Evolutionary conservation across 2,113 vertebrate species (phyloP).

Genomic region (Ceratotherium simum): DNA sequence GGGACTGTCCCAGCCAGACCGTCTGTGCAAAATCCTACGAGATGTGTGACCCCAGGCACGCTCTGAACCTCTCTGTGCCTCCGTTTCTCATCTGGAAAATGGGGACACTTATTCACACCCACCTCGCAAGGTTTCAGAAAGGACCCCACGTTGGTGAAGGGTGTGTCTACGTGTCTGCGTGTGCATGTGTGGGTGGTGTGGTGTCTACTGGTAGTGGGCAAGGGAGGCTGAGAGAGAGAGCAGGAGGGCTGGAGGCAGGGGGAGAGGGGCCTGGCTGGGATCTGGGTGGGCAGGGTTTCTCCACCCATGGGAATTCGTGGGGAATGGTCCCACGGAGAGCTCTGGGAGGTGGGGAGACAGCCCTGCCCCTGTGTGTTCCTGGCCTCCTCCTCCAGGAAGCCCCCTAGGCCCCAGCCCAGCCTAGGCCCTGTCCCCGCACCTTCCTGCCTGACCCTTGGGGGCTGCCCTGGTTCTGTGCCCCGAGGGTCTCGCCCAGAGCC

Average conservation of each 20-base stretch:
- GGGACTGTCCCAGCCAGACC: rapidly evolving
- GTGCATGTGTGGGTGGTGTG: no score
- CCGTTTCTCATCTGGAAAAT: neutral
- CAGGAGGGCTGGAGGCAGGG: no score
- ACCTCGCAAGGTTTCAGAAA: neutral
- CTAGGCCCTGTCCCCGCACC: neutral
- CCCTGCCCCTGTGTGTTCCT: neutral
- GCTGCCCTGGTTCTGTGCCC: neutral
- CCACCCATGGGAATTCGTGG: neutral
- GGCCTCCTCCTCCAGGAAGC: neutral
- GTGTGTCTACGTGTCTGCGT: neutral
- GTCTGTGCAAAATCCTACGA: neutral
- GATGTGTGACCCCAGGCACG: neutral
- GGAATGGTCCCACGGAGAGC: rapidly evolving
- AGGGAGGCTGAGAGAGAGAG: neutral
- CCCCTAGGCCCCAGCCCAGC: neutral
- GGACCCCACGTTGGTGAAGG: no score
- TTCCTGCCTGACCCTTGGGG: neutral
- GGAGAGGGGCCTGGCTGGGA: neutral
- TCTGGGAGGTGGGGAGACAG: neutral
- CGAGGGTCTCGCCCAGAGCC: neutral
- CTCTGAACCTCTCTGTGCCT: neutral
- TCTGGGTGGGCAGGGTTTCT: neutral
- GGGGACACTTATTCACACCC: rapidly evolving
- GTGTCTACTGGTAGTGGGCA: neutral